Percentiles rank a stretch among this genome's conserved stretches.
Evolutionary conservation across 1,140 invertebrate genomes (phyloP).

Genomic region (Aricia agestis): DNA sequence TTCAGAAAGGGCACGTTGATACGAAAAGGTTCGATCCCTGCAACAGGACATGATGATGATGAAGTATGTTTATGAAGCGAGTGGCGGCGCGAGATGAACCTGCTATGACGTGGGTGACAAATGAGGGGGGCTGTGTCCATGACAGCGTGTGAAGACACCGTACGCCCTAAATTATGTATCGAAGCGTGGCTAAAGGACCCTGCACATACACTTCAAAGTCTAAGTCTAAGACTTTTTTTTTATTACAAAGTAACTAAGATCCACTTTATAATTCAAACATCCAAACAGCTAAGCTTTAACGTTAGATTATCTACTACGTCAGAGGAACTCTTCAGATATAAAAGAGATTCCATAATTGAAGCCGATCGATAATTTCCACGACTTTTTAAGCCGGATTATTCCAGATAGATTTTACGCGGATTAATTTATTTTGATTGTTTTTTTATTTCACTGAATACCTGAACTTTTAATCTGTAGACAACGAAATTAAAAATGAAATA

Average conservation of each 20-base stretch:
- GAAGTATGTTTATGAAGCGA: constrained; percentile 7
- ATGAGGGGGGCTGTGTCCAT: constrained; percentile 8
- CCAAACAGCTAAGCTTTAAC: neutral
- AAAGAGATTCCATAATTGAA: neutral
- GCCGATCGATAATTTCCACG: neutral
- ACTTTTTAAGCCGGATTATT: constrained; percentile 1
- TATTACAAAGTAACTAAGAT: neutral
- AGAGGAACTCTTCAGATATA: neutral
- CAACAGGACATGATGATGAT: neutral
- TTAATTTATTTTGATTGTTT: neutral
- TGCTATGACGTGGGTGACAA: constrained; percentile 15
- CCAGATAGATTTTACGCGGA: neutral
- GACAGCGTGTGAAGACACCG: constrained; percentile 16
- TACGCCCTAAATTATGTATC: constrained; percentile 15
- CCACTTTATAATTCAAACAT: neutral
- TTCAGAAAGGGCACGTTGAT: too few relatives aligned
- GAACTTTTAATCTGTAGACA: neutral
- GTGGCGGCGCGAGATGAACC: constrained; percentile 4
- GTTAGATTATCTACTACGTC: neutral
- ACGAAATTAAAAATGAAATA: too few relatives aligned
- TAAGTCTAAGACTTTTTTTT: neutral
- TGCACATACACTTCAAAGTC: neutral
- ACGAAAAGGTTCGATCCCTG: too few relatives aligned
- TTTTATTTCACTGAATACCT: neutral
- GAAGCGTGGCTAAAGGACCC: constrained; percentile 8